Base-by-base conservation (phyloP, 2,888 invertebrate genomes). In the Meiosimyza platycephala region DNA sequence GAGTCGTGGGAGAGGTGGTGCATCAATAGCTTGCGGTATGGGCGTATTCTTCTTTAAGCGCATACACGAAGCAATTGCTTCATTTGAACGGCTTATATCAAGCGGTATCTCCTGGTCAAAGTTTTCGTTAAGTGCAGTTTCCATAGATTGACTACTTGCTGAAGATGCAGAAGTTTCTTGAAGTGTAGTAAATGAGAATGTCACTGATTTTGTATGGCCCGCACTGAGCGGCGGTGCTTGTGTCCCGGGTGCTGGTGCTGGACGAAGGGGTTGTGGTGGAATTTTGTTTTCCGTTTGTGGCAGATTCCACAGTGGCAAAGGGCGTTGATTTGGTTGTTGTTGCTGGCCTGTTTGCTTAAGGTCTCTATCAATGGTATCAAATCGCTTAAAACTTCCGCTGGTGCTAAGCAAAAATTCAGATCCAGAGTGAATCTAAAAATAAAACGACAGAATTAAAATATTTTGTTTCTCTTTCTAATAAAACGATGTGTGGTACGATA, bases 221-320 rank as follows among this genome's bases (percentile, higher is more conserved):
- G 79, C 75, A 40, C 78, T 80, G 28, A 70, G 79, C 0, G 80
- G 57, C 5, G 76, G 68, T 52, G 71, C 54, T 3, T 72, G 57
- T 6, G 75, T n/a, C 55, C 74, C 60, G n/a, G 84, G 87, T 28
- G 85, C 85, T 15, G 92, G 91, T 13, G 92, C 91, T 6, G 92
- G 91, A 67, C 92, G 85, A 74, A 92, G 82, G 0, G 92, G 92
- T 79, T 92, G 92, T 4, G 92, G 92, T 6, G 92, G 92, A 80
- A 92, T 91, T 74, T 86, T 85, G 48, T 81, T 80, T 73, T 87
- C 85, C 40, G 80, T 80, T 74, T 82, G 82, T 3, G 85, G 82
- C 33, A 86, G 80, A 76, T 86, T 85, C 87, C 88, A 88, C 64
- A 87, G 74, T 1, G 88, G 87, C 11, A 85, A 84, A 40, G 84